Conservation (phyloP, 1,140 invertebrate genomes). For the Drosophila parabipectinata region DNA sequence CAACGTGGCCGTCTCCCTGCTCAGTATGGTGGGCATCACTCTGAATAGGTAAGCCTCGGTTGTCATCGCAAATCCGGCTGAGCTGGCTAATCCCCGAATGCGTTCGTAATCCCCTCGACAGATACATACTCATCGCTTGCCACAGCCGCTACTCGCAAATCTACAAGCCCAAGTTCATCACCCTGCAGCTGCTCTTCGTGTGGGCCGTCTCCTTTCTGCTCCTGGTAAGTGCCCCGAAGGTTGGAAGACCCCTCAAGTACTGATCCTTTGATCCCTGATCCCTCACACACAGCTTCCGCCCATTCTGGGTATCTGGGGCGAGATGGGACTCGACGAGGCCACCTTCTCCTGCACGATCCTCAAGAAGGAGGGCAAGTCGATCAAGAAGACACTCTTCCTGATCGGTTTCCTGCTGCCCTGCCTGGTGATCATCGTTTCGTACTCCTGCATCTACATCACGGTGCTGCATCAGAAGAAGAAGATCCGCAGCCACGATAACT, state of each 20-base stretch:
- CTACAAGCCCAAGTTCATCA: conserved; percentile 89
- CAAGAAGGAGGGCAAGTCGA: conserved; percentile 90
- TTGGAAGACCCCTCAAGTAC: neutral
- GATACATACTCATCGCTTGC: conserved; percentile 92
- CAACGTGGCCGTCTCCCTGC: conserved; percentile 93
- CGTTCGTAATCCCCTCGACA: conserved; percentile 74
- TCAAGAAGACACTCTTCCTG: conserved; percentile 93
- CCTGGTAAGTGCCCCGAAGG: conserved; percentile 85
- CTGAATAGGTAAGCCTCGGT: conserved; percentile 89
- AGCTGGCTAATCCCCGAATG: conserved; percentile 11
- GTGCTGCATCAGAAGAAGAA: conserved; percentile 90
- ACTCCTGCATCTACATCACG: conserved; percentile 93
- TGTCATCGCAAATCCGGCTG: conserved; percentile 10
- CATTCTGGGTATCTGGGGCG: conserved; percentile 92
- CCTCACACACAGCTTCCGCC: conserved; percentile 90
- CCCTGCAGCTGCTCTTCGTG: conserved; percentile 89
- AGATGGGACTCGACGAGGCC: conserved; percentile 89
- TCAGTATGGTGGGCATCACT: conserved; percentile 95
- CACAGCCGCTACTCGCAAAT: conserved; percentile 90
- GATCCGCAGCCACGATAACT: conserved; percentile 84
- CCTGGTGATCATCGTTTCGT: conserved; percentile 92
- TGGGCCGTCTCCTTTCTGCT: conserved; percentile 90
- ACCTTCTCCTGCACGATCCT: conserved; percentile 95
- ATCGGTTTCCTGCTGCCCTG: conserved; percentile 93
- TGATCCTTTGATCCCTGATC: conserved; percentile 48